These are phyloP conservation scores for Lepidochitona cinerea DNA, from an alignment of 2,888 invertebrate genomes.

Conservation along the genomic window DNA sequence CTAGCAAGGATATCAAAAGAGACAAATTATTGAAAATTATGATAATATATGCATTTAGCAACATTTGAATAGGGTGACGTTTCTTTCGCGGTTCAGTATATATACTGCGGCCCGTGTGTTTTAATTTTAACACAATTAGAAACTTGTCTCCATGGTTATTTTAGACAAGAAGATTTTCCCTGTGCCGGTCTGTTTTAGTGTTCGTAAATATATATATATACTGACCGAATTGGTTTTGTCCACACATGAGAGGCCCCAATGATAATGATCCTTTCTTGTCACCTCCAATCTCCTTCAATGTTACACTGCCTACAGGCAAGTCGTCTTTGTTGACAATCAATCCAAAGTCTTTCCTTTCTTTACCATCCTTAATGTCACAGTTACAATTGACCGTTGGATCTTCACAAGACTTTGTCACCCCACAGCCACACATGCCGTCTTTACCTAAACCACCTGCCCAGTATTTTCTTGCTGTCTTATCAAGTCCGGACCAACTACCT, in stretches of 20 bases:
- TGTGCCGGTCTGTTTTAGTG: too few relatives aligned
- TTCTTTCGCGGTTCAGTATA: too few relatives aligned
- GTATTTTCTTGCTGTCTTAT: conserved; percentile 18
- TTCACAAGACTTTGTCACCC: conserved; percentile 43
- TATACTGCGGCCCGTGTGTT: too few relatives aligned
- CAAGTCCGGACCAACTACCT: background rate
- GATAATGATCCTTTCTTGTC: conserved; percentile 22
- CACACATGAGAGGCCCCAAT: conserved; percentile 48
- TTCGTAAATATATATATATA: too few relatives aligned
- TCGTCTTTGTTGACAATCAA: conserved; percentile 41
- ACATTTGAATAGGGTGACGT: too few relatives aligned
- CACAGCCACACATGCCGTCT: conserved; percentile 51
- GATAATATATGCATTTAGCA: too few relatives aligned
- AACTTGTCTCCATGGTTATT: too few relatives aligned
- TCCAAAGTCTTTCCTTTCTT: conserved; percentile 51
- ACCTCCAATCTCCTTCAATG: conserved; percentile 30
- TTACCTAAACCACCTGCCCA: conserved; percentile 42
- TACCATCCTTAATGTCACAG: conserved; percentile 52
- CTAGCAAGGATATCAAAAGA: too few relatives aligned
- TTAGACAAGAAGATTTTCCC: too few relatives aligned
- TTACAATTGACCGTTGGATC: conserved; percentile 44
- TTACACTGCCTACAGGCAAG: conserved; percentile 46
- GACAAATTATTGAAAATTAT: too few relatives aligned
- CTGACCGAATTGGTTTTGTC: conserved; percentile 54
- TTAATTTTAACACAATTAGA: too few relatives aligned